A percentile compares a stretch with the other conserved stretches of the same genome.
These are phyloP conservation scores for Helicoverpa zea DNA, from an alignment of 1,140 invertebrate genomes.

Conservation along the genomic window DNA sequence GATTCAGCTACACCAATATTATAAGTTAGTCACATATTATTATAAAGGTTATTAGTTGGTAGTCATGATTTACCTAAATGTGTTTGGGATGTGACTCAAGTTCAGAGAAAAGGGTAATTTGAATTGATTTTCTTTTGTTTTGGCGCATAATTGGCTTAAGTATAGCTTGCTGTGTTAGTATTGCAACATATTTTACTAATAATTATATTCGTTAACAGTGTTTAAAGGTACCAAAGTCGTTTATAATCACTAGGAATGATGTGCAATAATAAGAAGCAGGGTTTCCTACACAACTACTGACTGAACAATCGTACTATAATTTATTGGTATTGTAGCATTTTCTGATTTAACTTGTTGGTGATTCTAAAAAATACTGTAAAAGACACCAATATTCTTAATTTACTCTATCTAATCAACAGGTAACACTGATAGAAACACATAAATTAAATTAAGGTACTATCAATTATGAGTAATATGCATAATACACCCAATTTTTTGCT, in stretches of 20 bases:
- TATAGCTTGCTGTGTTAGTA: no score
- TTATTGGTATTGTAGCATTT: no score
- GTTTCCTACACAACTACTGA: no score
- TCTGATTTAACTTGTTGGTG: no score
- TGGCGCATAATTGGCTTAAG: no score
- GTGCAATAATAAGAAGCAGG: no score
- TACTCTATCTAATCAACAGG: background rate
- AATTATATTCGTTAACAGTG: no score
- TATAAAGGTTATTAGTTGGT: background rate
- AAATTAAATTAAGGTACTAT: background rate
- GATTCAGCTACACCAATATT: slow-evolving; percentile 28
- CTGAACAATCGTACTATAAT: no score
- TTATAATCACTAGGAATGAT: no score
- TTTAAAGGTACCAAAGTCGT: no score
- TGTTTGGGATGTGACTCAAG: background rate
- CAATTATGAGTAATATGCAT: background rate
- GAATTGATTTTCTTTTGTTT: slow-evolving; percentile 7
- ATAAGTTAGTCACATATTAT: slow-evolving; percentile 23
- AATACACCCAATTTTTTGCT: background rate
- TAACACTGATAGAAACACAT: background rate
- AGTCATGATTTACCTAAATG: slow-evolving; percentile 1
- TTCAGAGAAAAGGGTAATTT: background rate
- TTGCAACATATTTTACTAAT: no score
- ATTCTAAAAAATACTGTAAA: no score
- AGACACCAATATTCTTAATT: background rate